phyloP scores from a whole-genome alignment of 53 echinoderm and acorn worm genomes.

The Glandiceps talaboti region DNA sequence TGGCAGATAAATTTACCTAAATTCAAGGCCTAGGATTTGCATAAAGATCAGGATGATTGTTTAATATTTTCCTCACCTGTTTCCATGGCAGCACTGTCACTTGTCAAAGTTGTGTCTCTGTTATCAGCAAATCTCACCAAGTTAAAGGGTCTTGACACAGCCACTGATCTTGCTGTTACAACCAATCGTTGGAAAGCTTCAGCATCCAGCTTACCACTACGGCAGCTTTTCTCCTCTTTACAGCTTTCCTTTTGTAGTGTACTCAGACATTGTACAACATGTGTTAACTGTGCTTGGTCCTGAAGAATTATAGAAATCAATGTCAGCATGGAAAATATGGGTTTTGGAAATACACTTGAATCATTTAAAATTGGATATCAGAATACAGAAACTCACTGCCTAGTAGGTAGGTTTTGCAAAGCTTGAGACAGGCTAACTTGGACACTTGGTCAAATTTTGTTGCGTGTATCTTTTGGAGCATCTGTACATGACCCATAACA shows the following conservation, averaged over 20 bases:
- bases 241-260: slow-evolving; percentile 1
- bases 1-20: too few relatives aligned
- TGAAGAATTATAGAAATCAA: slow-evolving; percentile 6
- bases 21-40: too few relatives aligned
- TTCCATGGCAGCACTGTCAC: background rate
- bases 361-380: too few relatives aligned
- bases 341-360: too few relatives aligned
- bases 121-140: slow-evolving; percentile 83
- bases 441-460: too few relatives aligned
- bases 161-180: slow-evolving; percentile 90
- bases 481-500: too few relatives aligned
- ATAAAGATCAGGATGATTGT: too few relatives aligned
- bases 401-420: too few relatives aligned
- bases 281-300: slow-evolving; percentile 84
- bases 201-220: slow-evolving; percentile 70
- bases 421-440: too few relatives aligned
- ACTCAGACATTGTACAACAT: slow-evolving; percentile 76
- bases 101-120: background rate
- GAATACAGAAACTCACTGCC: too few relatives aligned
- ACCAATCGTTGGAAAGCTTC: slow-evolving; percentile 87
- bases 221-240: background rate
- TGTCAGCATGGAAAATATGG: too few relatives aligned
- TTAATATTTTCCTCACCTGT: background rate
- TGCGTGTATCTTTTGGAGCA: too few relatives aligned
- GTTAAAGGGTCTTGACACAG: slow-evolving; percentile 69